phyloP scores from a whole-genome alignment of 35 echinoderm and acorn worm species.

The Stichopus chloronotus region DNA sequence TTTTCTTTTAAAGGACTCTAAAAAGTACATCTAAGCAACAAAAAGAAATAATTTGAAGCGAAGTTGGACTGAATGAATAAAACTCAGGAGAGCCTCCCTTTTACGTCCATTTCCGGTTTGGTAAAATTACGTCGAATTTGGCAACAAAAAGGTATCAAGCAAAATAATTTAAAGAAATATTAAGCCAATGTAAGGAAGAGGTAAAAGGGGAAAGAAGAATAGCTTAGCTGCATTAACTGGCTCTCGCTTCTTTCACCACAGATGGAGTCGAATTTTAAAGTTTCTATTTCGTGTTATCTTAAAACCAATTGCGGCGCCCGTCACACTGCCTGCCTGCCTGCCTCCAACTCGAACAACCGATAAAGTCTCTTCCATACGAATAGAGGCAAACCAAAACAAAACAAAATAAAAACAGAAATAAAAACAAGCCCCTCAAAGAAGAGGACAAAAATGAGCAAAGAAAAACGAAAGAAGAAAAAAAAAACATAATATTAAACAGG shows the following conservation, averaged over 20 bases:
- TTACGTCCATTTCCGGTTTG: background rate
- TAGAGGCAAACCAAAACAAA: background rate
- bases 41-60: too few relatives aligned
- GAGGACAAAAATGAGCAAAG: background rate
- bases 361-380: background rate
- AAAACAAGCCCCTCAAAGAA: too few relatives aligned
- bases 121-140: background rate
- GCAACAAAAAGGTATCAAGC: background rate
- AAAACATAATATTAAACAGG: conserved; percentile 43
- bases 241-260: background rate
- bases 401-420: background rate
- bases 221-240: background rate
- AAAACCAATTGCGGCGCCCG: background rate
- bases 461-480: conserved; percentile 4
- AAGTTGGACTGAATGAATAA: too few relatives aligned
- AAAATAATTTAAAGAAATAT: background rate
- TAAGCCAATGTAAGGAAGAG: background rate
- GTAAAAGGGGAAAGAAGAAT: background rate
- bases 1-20: too few relatives aligned
- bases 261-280: background rate
- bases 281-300: background rate
- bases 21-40: too few relatives aligned
- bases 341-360: background rate
- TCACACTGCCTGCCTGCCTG: background rate
- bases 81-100: background rate